These are phyloP conservation scores for Ptychadena robeensis DNA, from an alignment of 2,797 vertebrate species.

Conservation along the genomic window DNA sequence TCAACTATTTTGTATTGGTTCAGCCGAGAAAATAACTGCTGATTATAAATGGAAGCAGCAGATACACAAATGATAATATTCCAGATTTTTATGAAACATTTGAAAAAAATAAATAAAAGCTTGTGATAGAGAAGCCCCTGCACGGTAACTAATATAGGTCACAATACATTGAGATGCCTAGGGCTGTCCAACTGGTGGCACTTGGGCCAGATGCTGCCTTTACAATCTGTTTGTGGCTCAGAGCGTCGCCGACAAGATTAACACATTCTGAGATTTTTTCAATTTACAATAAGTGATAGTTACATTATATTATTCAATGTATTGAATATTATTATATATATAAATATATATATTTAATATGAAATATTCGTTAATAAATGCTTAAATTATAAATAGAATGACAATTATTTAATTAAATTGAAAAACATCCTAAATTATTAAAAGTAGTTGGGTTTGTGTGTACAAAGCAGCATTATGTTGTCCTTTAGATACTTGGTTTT, in stretches of 20 bases:
- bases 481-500: not conserved
- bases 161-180: not conserved
- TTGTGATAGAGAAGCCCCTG: not conserved
- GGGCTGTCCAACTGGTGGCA: not conserved
- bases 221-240: not conserved
- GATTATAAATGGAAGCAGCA: not conserved
- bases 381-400: too few species aligned
- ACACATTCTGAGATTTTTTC: not conserved
- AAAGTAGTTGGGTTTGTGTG: too few species aligned
- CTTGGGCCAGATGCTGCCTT: slow-evolving; percentile 2
- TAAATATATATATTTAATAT: too few species aligned
- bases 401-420: too few species aligned
- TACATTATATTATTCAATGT: too few species aligned
- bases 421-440: too few species aligned
- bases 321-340: too few species aligned
- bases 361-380: too few species aligned
- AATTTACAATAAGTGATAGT: too few species aligned
- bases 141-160: not conserved
- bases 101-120: not conserved
- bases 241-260: not conserved
- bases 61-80: not conserved
- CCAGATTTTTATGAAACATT: not conserved
- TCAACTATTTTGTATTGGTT: not conserved
- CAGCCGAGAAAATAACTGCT: not conserved
- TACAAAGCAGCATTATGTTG: not conserved